phyloP scores from a whole-genome alignment of 2,113 vertebrate genomes.

The Solea senegalensis region DNA sequence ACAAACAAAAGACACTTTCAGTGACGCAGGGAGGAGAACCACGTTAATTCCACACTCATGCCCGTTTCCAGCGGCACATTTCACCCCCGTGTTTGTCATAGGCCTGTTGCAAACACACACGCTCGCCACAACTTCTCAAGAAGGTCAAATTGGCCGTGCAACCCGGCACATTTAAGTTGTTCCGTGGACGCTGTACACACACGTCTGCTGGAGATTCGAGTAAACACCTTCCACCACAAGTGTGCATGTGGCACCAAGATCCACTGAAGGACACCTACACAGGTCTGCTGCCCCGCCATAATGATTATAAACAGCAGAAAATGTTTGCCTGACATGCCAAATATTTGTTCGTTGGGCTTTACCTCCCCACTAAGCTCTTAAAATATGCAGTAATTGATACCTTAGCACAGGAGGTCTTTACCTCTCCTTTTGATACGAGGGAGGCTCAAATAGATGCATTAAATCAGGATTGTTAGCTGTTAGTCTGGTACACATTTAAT shows the following conservation, averaged over 20 bases:
- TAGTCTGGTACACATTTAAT: constrained; percentile 20
- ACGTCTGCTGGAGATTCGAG: constrained; percentile 61
- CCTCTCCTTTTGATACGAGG: constrained; percentile 18
- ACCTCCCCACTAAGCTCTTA: constrained; percentile 68
- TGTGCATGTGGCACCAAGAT: constrained; percentile 69
- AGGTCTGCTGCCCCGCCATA: constrained; percentile 48
- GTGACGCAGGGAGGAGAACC: constrained; percentile 30
- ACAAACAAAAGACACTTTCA: constrained; percentile 71
- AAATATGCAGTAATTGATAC: constrained; percentile 71
- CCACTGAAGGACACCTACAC: constrained; percentile 71
- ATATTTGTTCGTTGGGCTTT: constrained; percentile 77
- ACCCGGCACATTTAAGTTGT: constrained; percentile 70
- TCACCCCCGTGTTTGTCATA: constrained; percentile 63
- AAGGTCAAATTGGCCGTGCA: constrained; percentile 78
- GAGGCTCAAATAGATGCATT: constrained; percentile 36
- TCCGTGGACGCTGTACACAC: constrained; percentile 59
- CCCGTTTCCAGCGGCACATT: constrained; percentile 53
- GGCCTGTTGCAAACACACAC: constrained; percentile 63
- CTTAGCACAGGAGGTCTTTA: constrained; percentile 32
- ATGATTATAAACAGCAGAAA: constrained; percentile 66
- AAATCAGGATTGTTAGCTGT: constrained; percentile 36
- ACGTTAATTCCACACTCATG: constrained; percentile 8
- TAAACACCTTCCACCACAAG: constrained; percentile 74
- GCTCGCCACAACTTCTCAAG: constrained; percentile 66
- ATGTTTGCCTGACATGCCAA: constrained; percentile 72